A percentile compares a stretch with the other conserved stretches of the same genome.
phyloP scores from a whole-genome alignment of 2,113 vertebrate genomes.

The Nettapus auritus region DNA sequence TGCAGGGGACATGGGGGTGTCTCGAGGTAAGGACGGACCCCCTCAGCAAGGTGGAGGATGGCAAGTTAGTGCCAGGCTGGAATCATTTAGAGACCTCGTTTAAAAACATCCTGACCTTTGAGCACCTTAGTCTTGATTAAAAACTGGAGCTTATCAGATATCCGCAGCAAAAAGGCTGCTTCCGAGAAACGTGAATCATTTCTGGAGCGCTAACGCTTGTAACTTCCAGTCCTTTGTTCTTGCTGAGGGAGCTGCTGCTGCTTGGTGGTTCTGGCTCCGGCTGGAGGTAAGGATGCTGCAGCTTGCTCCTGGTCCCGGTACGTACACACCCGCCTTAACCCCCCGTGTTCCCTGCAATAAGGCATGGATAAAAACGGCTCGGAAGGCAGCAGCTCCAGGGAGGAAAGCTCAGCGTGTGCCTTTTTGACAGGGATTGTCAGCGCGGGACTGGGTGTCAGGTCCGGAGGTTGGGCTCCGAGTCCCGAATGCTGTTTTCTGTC shows the following conservation, averaged over 20 bases:
- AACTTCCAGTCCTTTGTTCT: conserved; percentile 51
- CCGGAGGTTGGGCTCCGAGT: neutral
- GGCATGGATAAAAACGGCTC: neutral
- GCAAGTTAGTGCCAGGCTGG: neutral
- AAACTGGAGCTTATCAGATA: neutral
- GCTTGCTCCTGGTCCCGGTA: neutral
- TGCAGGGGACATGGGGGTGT: neutral
- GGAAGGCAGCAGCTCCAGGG: neutral
- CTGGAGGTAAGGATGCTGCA: neutral
- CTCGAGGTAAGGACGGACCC: neutral
- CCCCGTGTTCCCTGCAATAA: neutral
- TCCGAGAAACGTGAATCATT: conserved; percentile 52
- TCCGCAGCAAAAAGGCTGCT: neutral
- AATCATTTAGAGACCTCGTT: neutral
- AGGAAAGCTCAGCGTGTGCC: neutral
- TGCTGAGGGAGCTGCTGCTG: neutral
- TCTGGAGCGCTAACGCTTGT: conserved; percentile 10
- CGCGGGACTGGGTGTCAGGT: neutral
- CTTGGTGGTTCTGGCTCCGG: neutral
- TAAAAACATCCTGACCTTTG: neutral
- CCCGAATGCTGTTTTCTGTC: neutral
- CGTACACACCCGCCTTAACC: neutral
- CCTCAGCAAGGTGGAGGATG: rapidly evolving
- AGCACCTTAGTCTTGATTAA: neutral
- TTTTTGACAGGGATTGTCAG: neutral